A percentile compares a stretch with the other conserved stretches of the same genome.
phyloP scores from a whole-genome alignment of 2,888 invertebrate species.

The Agonopterix subpropinquella region DNA sequence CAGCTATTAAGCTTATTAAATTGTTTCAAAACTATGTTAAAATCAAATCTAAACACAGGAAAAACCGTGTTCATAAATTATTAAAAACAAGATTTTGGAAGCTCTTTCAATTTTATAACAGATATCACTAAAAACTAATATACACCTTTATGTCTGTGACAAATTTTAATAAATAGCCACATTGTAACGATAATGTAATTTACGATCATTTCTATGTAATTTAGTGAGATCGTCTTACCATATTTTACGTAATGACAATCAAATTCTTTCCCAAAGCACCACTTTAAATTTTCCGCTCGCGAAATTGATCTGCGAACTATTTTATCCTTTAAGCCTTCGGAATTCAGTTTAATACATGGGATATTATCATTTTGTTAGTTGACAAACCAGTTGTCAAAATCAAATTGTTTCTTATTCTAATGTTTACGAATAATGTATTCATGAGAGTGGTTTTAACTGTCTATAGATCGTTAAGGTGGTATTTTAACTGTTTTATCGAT shows the following conservation, averaged over 20 bases:
- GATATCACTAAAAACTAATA: constrained; percentile 5
- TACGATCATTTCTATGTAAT: constrained; percentile 17
- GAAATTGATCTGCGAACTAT: constrained; percentile 6
- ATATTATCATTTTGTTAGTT: not conserved
- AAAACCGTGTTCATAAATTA: constrained; percentile 4
- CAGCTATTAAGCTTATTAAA: too few species aligned
- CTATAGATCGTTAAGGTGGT: constrained; percentile 49
- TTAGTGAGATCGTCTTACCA: constrained; percentile 19
- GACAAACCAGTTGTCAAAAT: constrained; percentile 15
- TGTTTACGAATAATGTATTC: constrained; percentile 53
- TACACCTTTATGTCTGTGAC: constrained; percentile 5
- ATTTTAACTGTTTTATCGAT: constrained; percentile 55
- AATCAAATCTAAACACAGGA: not conserved
- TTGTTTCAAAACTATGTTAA: too few species aligned
- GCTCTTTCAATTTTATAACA: constrained; percentile 2
- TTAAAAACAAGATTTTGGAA: constrained; percentile 2
- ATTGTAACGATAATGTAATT: constrained; percentile 7
- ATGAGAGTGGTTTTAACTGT: constrained; percentile 51
- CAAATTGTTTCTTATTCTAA: constrained; percentile 47
- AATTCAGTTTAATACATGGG: constrained; percentile 2
- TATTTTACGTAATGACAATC: constrained; percentile 26
- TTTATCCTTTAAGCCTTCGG: constrained; percentile 8
- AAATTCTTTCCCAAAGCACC: constrained; percentile 12
- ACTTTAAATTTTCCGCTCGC: not conserved
- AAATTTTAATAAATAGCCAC: constrained; percentile 8